Percentiles rank a stretch among this genome's conserved stretches.
Evolutionary conservation across 2,888 invertebrate genomes (phyloP).

Genomic region (Trimorus sp.): DNA sequence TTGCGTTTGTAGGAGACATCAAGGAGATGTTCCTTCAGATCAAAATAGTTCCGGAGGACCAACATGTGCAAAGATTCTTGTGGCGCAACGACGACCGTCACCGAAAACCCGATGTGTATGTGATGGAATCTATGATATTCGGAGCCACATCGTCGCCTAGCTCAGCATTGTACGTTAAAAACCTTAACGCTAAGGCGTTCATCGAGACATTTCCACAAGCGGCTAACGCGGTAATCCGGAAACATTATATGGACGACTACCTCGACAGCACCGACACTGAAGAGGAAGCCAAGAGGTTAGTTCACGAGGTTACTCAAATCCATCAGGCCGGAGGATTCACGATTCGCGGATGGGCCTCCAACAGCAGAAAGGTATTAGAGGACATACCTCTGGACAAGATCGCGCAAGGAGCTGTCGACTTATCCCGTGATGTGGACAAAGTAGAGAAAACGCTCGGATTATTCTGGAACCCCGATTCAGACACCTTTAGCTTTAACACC

Average conservation of each 20-base stretch:
- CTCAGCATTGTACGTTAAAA: constrained; percentile 67
- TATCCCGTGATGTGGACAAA: too few species aligned
- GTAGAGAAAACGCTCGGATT: too few species aligned
- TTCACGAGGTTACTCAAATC: too few species aligned
- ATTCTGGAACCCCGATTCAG: too few species aligned
- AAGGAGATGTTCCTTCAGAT: constrained; percentile 74
- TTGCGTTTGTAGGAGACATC: constrained; percentile 74
- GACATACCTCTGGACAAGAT: too few species aligned
- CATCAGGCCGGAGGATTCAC: too few species aligned
- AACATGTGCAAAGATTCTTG: constrained; percentile 66
- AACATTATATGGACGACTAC: constrained; percentile 73
- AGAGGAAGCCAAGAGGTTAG: too few species aligned
- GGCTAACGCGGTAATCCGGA: constrained; percentile 63
- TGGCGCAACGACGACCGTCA: constrained; percentile 47
- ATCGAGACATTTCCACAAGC: constrained; percentile 64
- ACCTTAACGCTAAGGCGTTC: constrained; percentile 65
- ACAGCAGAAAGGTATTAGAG: too few species aligned
- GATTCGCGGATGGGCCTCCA: too few species aligned
- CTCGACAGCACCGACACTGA: constrained; percentile 61
- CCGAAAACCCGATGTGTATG: constrained; percentile 49
- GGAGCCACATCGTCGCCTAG: constrained; percentile 29
- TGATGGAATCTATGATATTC: constrained; percentile 61
- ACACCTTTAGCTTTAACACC: too few species aligned
- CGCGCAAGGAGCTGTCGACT: too few species aligned
- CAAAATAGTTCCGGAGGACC: constrained; percentile 66